phyloP scores from a whole-genome alignment of 1,140 invertebrate species.

The Manduca sexta region DNA sequence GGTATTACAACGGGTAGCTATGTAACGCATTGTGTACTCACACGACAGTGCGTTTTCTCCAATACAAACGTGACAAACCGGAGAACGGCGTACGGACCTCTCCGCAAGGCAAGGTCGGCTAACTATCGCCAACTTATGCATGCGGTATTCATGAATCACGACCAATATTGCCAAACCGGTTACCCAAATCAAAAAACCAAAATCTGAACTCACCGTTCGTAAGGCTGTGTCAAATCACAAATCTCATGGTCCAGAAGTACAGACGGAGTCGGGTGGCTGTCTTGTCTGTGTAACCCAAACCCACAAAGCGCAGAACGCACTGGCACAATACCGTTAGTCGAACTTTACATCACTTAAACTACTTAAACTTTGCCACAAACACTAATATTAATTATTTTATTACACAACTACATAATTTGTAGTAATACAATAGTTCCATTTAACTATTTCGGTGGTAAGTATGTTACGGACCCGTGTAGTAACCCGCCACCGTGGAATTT shows the following conservation, averaged over 20 bases:
- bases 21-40: no score
- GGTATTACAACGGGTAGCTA: no score
- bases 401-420: constrained; percentile 11
- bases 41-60: no score
- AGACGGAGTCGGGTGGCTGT: not conserved
- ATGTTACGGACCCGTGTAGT: not conserved
- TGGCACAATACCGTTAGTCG: constrained; percentile 48
- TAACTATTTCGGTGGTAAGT: not conserved
- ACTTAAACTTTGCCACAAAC: not conserved
- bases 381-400: not conserved
- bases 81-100: constrained; percentile 37
- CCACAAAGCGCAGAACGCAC: constrained; percentile 24
- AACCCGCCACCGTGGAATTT: constrained; percentile 20
- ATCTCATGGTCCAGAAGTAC: not conserved
- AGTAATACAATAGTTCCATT: constrained; percentile 1
- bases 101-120: constrained; percentile 34
- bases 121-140: constrained; percentile 5
- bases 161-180: not conserved
- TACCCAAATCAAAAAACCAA: not conserved
- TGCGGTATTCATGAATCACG: constrained; percentile 1
- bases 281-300: not conserved
- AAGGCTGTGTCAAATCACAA: no score
- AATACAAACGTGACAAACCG: constrained; percentile 25
- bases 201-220: not conserved
- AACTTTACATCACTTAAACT: constrained; percentile 33